Base-by-base conservation (phyloP, 2,797 vertebrate species). In the Pipistrellus nathusii region DNA sequence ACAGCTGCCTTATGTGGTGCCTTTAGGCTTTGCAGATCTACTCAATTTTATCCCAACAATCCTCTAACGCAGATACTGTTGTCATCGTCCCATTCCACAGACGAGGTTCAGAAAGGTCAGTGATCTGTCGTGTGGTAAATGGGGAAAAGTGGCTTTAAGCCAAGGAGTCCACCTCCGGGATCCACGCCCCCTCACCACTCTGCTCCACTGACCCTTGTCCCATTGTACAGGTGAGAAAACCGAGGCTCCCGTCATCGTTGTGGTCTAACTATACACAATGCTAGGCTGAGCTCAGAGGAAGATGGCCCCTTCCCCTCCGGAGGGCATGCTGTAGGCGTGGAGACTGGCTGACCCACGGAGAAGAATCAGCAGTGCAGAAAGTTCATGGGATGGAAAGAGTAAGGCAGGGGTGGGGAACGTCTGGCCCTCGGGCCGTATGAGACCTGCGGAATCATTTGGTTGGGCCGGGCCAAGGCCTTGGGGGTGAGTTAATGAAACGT, bases 221-320 rank as follows among this genome's bases (percentile, higher is more conserved):
- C 38, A 23, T 68, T 75, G 80, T 21, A 53, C 9, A 92, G 25
- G 62, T 14, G 17, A 48, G 17, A 8, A 80, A 44, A 32, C 23
- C 2, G 64, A 90, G 80, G 53, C 12, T 14, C 4, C n/a, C 6
- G 44, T 44, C 6, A 10, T 44, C 18, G 17, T 35, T 15, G 6
- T 0, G 0, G 15, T 15, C 64, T 51, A 27, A 48, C 46, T 2
- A 0, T 9, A 7, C 32, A 10, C 9, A 17, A 21, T 1, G 25
- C 7, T 8, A 48, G 12, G 25, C 48, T 55, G 59, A n/a, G 48
- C 62, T 75, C 38, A 7, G 0, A 1, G 46, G 83, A 55, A 51
- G 48, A 23, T 0, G 18, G 46, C 44, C 17, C 8, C 38, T 11
- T 12, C 1, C 21, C 51, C 1, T 59, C 51, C 17, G 30, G 59